Evolutionary conservation across 2,888 invertebrate genomes (phyloP), one percentile per base, ranked within the genome.

Genomic region (Heteromurus nitidus): DNA sequence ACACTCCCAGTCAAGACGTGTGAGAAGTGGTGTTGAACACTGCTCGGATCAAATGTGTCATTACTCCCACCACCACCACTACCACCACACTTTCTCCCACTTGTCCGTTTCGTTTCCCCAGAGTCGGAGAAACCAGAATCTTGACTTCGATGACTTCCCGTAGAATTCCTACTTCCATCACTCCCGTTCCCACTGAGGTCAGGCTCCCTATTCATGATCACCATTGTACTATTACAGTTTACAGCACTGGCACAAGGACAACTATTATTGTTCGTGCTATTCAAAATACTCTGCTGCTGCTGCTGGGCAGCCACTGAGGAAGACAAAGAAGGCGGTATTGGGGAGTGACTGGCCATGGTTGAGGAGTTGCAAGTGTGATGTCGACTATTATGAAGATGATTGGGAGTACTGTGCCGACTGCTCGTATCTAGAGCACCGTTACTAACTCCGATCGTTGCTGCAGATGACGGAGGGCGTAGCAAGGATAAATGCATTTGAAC

Each of bases 71-170:
- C 50, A 18, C 36, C 64, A 2, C 69, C 44, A 53, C 53, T 18
- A 18, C 64, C 31, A 36, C 50, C 20, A 50, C 26, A 24, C 44
- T 53, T 60, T 16, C 58, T 62, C 20, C 26, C 30, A 9, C 20
- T 42, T 20, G 22, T 60, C 69, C 31, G 50, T 67, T 58, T 60
- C n/a, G 82, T 83, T 69, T 87, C 87, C 68, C 94, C 94, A 0
- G 94, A 93, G 88, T 95, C 95, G 0, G 94, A 94, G 89, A 95
- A 95, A 0, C 95, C 95, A 0, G 94, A 95, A 89, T 94, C 94
- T 89, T 94, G 94, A 88, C 94, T 94, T 83, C 93, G 93, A 84
- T 93, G 93, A 88, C 93, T 86, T 16, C 89, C 88, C 18, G 88
- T 87, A 68, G 87, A 86, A 82, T 85, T 87, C 11, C 85, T 82